Evolutionary conservation across 2,888 invertebrate species (phyloP), one percentile per base, ranked within the genome.

Genomic region (Cerastis leucographa): DNA sequence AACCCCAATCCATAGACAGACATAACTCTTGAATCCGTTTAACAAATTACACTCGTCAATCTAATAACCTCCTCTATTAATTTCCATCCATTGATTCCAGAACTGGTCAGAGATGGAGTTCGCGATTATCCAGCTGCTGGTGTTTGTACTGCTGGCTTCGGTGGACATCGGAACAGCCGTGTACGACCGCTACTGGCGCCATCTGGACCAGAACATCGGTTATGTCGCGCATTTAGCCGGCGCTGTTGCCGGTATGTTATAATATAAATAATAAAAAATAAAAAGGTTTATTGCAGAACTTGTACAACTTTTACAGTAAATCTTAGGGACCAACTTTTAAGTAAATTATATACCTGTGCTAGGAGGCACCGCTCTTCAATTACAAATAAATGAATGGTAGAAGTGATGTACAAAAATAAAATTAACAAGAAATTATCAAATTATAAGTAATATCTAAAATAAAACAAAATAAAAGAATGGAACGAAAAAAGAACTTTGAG

Each of bases 71-170:
- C 61, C 35, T 7, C 22, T 22, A 35, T 35, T 35, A 2, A 82
- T 25, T 46, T 64, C 14, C 4, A 46, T 8, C 6, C 42, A 0
- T 29, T 40, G 7, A 40, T 96, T 97, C 54, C 95, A 99, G 99
- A 99, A 99, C 94, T 99, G 99, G 99, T 97, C 97, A 25, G 99
- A 99, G 95, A 99, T 99, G 99, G 98, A 99, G 91, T 99, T 98
- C 92, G 99, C 99, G 1, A 97, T 98, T 85, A 97, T 98, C 14
- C 98, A 99, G 90, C 96, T 99, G 42, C 92, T 98, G 12, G 97
- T 99, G 35, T 98, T 99, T 91, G 88, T 99, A 0, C 93, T 99
- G 12, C 97, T 99, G 84, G 98, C 98, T 8, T 97, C 97, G 0
- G 97, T 98, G 61, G 99, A 99, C 94, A 97, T 99, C 69, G 98